phyloP scores from a whole-genome alignment of 1,140 invertebrate species.

The Sipha flava region DNA sequence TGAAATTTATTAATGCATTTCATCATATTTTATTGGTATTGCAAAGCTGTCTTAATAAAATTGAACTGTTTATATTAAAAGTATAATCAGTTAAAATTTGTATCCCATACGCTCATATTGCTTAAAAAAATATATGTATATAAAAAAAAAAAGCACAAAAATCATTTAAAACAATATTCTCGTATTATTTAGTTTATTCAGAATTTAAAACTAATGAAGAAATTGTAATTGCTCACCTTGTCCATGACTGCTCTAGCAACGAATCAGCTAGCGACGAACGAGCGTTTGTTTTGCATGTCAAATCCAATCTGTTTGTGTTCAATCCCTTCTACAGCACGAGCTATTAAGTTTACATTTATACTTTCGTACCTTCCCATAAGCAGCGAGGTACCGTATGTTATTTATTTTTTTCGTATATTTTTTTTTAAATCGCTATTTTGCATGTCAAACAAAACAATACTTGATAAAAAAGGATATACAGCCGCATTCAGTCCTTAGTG shows the following conservation, averaged over 20 bases:
- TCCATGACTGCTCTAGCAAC: not conserved
- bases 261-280: not conserved
- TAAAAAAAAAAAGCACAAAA: no score
- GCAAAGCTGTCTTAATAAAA: no score
- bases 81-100: no score
- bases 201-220: no score
- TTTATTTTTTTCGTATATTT: not conserved
- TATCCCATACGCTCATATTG: no score
- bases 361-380: slow-evolving; percentile 1
- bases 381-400: slow-evolving; percentile 1
- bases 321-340: not conserved
- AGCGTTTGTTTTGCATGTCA: slow-evolving; percentile 30
- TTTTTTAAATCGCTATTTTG: slow-evolving; percentile 30
- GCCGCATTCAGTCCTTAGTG: not conserved
- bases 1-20: no score
- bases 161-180: no score
- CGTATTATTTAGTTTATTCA: no score
- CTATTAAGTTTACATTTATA: slow-evolving; percentile 1
- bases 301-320: slow-evolving; percentile 28
- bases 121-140: no score
- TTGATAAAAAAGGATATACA: not conserved
- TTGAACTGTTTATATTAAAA: no score
- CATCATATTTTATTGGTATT: no score
- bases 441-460: slow-evolving; percentile 18
- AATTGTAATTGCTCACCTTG: not conserved